Evolutionary conservation across 2,797 vertebrate genomes (phyloP).

Genomic region (Merluccius polli): DNA sequence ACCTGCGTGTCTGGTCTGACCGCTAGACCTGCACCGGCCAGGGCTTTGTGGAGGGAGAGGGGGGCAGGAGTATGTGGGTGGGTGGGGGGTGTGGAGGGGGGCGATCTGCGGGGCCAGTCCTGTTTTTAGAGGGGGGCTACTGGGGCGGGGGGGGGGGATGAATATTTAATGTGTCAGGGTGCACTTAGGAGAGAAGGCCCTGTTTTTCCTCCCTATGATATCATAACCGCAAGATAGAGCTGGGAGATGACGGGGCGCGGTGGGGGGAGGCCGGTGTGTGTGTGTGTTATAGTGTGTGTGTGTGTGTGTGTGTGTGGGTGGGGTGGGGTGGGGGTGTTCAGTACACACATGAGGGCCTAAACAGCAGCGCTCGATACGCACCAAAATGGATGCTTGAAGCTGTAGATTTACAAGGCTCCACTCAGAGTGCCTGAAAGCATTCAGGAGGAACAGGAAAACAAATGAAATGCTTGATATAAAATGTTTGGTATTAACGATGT

Average conservation of each 20-base stretch:
- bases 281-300: background rate
- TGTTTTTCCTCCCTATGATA: conserved; percentile 79
- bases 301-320: background rate
- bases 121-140: conserved; percentile 70
- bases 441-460: conserved; percentile 64
- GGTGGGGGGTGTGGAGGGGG: background rate
- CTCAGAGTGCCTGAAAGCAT: conserved; percentile 69
- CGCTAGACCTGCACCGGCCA: conserved; percentile 56
- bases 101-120: conserved; percentile 25
- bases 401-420: conserved; percentile 72
- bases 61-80: background rate
- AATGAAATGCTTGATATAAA: conserved; percentile 74
- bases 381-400: conserved; percentile 64
- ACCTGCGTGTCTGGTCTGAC: conserved; percentile 41
- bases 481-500: conserved; percentile 68
- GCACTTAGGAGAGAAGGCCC: conserved; percentile 79
- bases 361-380: conserved; percentile 63
- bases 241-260: conserved; percentile 50
- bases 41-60: conserved; percentile 48
- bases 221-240: conserved; percentile 83
- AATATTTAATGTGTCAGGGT: conserved; percentile 81
- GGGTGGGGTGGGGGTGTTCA: conserved; percentile 44
- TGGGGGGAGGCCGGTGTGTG: background rate
- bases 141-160: conserved; percentile 74
- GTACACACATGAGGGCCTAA: conserved; percentile 67